These are phyloP conservation scores for Hydrocynus forskahlii DNA, from an alignment of 2,797 vertebrate species.

Conservation along the genomic window DNA sequence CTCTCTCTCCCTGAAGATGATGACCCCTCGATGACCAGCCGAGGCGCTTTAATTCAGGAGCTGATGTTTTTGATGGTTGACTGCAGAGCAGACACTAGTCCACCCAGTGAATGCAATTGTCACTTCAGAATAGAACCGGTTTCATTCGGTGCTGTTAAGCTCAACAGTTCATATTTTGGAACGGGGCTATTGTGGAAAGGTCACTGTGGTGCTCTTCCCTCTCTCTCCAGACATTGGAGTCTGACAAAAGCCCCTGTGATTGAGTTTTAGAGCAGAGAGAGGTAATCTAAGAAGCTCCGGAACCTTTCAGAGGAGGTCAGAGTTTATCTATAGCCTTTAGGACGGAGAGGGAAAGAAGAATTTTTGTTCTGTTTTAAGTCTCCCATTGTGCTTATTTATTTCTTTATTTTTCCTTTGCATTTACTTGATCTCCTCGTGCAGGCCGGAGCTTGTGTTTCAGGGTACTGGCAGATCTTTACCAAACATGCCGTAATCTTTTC, in stretches of 20 bases:
- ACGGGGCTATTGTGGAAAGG: constrained; percentile 57
- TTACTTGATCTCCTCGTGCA: constrained; percentile 2
- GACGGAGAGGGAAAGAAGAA: constrained; percentile 23
- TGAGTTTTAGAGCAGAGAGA: constrained; percentile 58
- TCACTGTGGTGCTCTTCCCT: constrained; percentile 45
- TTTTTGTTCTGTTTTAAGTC: constrained; percentile 37
- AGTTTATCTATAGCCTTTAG: constrained; percentile 47
- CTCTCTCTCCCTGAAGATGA: constrained; percentile 32
- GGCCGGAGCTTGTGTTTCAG: constrained; percentile 6
- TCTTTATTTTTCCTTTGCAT: not conserved
- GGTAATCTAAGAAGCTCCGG: constrained; percentile 56
- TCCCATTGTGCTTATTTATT: not conserved
- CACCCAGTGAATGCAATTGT: constrained; percentile 49
- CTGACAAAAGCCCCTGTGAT: constrained; percentile 63
- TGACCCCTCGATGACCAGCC: constrained; percentile 45
- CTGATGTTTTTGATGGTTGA: constrained; percentile 50
- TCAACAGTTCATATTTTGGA: constrained; percentile 55
- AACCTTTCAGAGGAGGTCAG: constrained; percentile 57
- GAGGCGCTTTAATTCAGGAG: constrained; percentile 44
- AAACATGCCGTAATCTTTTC: not conserved
- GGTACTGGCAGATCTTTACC: not conserved
- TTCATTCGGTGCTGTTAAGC: constrained; percentile 52
- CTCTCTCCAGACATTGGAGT: constrained; percentile 44
- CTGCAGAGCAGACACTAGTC: constrained; percentile 48
- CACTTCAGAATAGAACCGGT: constrained; percentile 45